Conservation (phyloP, 2,113 vertebrate species). For the human region DNA sequence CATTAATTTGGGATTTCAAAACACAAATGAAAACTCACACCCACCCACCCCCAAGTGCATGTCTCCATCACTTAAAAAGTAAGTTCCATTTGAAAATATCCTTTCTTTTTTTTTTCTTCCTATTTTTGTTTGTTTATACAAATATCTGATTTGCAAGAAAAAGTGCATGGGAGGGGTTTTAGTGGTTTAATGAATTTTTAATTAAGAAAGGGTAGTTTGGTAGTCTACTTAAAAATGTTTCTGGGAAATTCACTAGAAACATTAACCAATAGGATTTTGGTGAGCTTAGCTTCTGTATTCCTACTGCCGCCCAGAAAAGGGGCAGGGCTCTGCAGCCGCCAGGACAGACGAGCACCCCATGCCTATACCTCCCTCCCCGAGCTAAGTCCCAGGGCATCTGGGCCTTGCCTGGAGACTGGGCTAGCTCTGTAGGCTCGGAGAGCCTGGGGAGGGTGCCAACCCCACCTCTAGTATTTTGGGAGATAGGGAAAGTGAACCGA, state of each 20-base stretch:
- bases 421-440: slow-evolving; percentile 59
- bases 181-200: slow-evolving; percentile 79
- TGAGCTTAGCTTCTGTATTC: slow-evolving; percentile 74
- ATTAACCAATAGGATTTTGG: slow-evolving; percentile 68
- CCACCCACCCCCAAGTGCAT: slow-evolving; percentile 60
- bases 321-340: slow-evolving; percentile 63
- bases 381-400: slow-evolving; percentile 38
- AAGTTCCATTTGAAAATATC: slow-evolving; percentile 76
- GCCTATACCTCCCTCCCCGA: slow-evolving; percentile 66
- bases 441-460: slow-evolving; percentile 65
- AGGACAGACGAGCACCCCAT: slow-evolving; percentile 67
- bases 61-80: slow-evolving; percentile 79
- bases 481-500: slow-evolving; percentile 59
- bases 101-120: slow-evolving; percentile 51
- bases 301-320: slow-evolving; percentile 65
- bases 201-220: slow-evolving; percentile 74
- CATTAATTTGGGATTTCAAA: slow-evolving; percentile 71
- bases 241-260: slow-evolving; percentile 39
- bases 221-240: slow-evolving; percentile 75
- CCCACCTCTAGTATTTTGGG: slow-evolving; percentile 60
- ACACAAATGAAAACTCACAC: slow-evolving; percentile 66
- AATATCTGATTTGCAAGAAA: slow-evolving; percentile 67
- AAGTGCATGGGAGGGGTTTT: slow-evolving; percentile 77
- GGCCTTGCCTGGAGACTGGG: slow-evolving; percentile 47
- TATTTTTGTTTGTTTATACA: slow-evolving; percentile 72